Percentiles rank a stretch among this genome's conserved stretches.
Conservation (phyloP, 2,113 vertebrate genomes). For the Telmatochromis sp. region DNA sequence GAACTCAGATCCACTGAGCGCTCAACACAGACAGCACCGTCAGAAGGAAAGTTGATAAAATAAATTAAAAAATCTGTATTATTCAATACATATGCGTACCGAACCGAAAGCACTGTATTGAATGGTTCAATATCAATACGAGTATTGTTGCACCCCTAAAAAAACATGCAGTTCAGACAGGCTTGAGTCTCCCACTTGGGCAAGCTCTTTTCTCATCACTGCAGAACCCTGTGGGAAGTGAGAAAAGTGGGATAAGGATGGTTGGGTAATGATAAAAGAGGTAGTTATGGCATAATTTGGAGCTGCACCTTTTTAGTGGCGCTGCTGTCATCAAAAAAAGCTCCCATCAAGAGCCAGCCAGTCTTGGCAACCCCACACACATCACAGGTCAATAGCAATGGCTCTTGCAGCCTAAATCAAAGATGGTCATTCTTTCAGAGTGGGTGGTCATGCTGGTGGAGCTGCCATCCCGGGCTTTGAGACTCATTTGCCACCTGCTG, state of each 20-base stretch:
- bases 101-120: too few species aligned
- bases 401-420: constrained; percentile 36
- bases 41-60: too few species aligned
- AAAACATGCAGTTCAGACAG: background rate
- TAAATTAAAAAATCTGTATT: too few species aligned
- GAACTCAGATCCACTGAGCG: too few species aligned
- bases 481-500: constrained; percentile 59
- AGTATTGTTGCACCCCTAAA: background rate
- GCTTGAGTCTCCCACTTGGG: background rate
- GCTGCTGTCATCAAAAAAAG: constrained; percentile 35
- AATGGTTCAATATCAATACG: too few species aligned
- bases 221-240: constrained; percentile 3
- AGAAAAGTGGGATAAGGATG: constrained; percentile 36
- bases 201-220: constrained; percentile 20
- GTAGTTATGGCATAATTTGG: constrained; percentile 42
- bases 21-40: too few species aligned
- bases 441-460: constrained; percentile 44
- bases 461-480: constrained; percentile 27
- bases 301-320: constrained; percentile 22
- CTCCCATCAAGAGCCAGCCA: constrained; percentile 25
- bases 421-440: constrained; percentile 34
- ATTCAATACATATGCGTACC: too few species aligned
- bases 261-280: constrained; percentile 55
- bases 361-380: constrained; percentile 9
- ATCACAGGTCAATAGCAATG: constrained; percentile 38